Base-by-base conservation (phyloP, 2,797 vertebrate genomes). In the Huso huso region DNA sequence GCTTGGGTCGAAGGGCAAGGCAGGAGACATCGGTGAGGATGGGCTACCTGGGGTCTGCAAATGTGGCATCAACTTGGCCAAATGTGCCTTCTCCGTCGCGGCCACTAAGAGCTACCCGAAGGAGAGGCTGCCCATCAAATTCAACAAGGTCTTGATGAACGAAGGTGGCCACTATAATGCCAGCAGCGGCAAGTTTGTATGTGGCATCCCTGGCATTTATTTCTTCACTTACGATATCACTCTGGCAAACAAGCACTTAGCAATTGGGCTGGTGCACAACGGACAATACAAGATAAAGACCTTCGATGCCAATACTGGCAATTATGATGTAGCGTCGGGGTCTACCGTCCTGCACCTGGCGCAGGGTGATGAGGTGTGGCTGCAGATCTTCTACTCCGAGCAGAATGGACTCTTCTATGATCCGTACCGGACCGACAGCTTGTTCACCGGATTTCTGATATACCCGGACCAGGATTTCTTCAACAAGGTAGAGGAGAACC, bases 151-250 rank as follows among this genome's bases (percentile, higher is more conserved):
- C 72, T 83, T 99, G 71, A 90, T 99, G 86, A 99, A 99, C 0
- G 96, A 98, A 74, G 95, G 95, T 0, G 82, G 87, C 6, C 92
- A 99, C 73, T 99, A 97, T 83, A 99, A 95, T 0, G 65, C 82
- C 10, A 93, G 88, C 79, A 95, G 83, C 0, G 97, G 96, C 51
- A 99, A 99, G 79, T 99, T 96, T 62, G 75, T 94, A 68, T 99
- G 97, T 58, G 78, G 73, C 1, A 82, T 98, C 71, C 94, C 97
- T 0, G 97, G 97, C 0, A 89, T 95, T 75, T 99, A 99, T 80
- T 99, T 93, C 81, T 98, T 99, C 80, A 91, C 91, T 68, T 99
- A 99, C 0, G 96, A 98, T 62, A 95, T 99, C 81, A 99, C 95
- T 0, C 71, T 99, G 80, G 93, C 95, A 77, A 98, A 96, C 72